These are phyloP conservation scores for Syncerus caffer DNA, from an alignment of 2,797 vertebrate genomes.

Conservation along the genomic window DNA sequence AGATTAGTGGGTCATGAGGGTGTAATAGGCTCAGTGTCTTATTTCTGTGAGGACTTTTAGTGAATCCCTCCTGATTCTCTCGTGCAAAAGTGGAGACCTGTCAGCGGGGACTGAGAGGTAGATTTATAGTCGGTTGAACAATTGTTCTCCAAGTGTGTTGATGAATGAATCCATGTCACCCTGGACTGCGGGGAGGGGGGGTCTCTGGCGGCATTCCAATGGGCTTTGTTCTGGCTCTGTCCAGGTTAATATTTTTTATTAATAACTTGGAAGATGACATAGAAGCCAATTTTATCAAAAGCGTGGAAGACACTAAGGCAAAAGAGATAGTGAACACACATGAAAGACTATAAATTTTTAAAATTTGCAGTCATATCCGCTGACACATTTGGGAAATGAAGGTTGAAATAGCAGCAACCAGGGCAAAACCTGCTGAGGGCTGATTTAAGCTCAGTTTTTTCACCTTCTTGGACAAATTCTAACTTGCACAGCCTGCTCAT, in stretches of 20 bases:
- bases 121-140: neutral
- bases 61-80: neutral
- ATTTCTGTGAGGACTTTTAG: neutral
- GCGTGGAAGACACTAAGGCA: neutral
- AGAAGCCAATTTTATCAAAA: slow-evolving; percentile 49
- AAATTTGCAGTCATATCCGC: neutral
- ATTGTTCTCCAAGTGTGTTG: neutral
- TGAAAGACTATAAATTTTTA: slow-evolving; percentile 26
- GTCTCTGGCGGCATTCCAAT: neutral
- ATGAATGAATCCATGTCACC: slow-evolving; percentile 8
- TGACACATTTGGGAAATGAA: slow-evolving; percentile 18
- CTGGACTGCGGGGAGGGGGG: neutral
- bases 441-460: neutral
- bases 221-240: slow-evolving; percentile 26
- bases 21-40: neutral
- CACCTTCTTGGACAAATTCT: neutral
- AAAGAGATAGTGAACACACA: slow-evolving; percentile 13
- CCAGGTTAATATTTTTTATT: slow-evolving; percentile 32
- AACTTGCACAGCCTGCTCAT: neutral
- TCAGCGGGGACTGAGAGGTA: neutral
- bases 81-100: neutral
- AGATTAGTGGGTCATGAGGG: neutral
- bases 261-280: slow-evolving; percentile 47
- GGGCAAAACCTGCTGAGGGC: neutral
- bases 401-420: neutral